A percentile compares a stretch with the other conserved stretches of the same genome.
Conservation (phyloP, 2,113 vertebrate species). For the Psilopsiagon aymara region DNA sequence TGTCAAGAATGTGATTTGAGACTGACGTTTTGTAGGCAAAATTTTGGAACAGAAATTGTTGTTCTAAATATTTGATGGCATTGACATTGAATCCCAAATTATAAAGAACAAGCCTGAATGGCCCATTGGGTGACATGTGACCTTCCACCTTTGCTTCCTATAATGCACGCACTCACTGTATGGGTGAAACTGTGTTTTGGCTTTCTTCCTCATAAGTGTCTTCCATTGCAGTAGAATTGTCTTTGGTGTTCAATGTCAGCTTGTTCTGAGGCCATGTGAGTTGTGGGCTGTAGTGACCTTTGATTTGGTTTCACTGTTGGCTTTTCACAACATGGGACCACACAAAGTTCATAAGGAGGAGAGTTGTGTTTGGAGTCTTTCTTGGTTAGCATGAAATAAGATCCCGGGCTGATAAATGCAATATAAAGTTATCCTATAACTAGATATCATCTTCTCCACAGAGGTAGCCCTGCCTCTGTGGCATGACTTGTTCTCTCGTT, state of each 20-base stretch:
- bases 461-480: fast-evolving
- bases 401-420: neutral
- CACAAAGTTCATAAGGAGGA: neutral
- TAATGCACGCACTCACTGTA: neutral
- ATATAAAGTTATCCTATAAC: neutral
- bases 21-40: neutral
- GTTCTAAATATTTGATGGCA: neutral
- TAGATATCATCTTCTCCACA: fast-evolving
- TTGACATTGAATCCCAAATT: neutral
- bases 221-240: neutral
- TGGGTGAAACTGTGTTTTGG: neutral
- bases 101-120: neutral
- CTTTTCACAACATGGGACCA: neutral
- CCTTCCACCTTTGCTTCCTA: neutral
- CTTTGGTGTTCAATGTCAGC: neutral
- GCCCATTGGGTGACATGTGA: neutral
- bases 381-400: neutral
- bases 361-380: neutral
- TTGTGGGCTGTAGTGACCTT: neutral
- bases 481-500: neutral
- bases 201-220: neutral
- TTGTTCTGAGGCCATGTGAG: neutral
- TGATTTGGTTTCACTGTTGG: neutral
- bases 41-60: neutral
- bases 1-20: neutral